Conservation (phyloP, 1,140 invertebrate genomes). For the Lucilia sericata region DNA sequence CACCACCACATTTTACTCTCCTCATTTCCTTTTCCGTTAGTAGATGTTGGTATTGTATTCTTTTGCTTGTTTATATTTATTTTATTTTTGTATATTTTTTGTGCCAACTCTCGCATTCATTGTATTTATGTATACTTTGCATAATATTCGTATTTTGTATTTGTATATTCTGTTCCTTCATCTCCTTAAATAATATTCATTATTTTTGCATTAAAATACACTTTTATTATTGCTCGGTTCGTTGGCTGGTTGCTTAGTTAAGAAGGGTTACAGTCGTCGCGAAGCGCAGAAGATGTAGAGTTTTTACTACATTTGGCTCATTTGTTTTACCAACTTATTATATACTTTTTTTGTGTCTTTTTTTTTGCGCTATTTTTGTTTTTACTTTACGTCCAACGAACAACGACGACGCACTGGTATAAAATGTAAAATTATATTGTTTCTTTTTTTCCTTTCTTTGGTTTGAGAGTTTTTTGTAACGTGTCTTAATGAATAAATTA, state of each 20-base stretch:
- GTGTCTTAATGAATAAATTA: constrained; percentile 6
- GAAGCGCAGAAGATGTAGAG: background rate
- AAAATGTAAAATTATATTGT: background rate
- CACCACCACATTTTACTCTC: background rate
- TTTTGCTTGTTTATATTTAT: background rate
- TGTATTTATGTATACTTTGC: constrained; percentile 4
- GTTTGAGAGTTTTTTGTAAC: no score
- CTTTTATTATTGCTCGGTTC: background rate
- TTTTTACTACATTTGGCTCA: no score
- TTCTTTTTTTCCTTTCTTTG: no score
- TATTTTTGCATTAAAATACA: background rate
- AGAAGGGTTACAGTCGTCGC: background rate
- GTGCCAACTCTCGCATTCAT: background rate
- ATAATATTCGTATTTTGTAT: background rate
- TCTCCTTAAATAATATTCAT: constrained; percentile 12
- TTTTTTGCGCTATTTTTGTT: background rate
- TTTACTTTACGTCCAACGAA: background rate
- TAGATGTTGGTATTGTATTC: background rate
- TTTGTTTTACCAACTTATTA: background rate
- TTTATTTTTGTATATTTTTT: background rate
- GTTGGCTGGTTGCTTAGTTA: background rate
- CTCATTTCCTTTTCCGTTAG: constrained; percentile 14
- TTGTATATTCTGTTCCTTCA: background rate
- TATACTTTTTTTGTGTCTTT: background rate
- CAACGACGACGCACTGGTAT: background rate